Evolutionary conservation across 1,140 invertebrate genomes (phyloP).

Genomic region (Megathymus violae): DNA sequence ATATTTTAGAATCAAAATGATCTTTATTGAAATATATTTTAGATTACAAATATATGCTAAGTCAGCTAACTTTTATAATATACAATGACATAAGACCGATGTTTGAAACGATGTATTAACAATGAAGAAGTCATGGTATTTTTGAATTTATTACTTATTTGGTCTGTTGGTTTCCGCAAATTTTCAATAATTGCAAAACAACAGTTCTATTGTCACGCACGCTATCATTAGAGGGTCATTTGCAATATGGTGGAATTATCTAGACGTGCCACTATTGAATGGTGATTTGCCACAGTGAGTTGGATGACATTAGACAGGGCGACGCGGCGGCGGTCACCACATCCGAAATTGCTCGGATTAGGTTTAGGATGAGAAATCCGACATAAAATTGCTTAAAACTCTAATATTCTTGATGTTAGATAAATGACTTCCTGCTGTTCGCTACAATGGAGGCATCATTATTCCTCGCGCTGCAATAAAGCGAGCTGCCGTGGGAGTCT

Average conservation of each 20-base stretch:
- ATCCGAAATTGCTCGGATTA: conserved; percentile 77
- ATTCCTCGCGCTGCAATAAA: conserved; percentile 66
- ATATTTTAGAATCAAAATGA: no score
- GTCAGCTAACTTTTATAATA: no score
- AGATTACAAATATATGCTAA: no score
- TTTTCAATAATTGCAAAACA: conserved; percentile 2
- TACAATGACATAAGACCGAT: no score
- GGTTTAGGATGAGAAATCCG: conserved; percentile 79
- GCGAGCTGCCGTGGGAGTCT: conserved; percentile 73
- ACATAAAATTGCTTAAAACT: conserved; percentile 81
- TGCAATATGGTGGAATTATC: not conserved
- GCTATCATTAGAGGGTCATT: conserved; percentile 9
- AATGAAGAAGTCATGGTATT: not conserved
- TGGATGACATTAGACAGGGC: conserved; percentile 60
- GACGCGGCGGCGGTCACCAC: conserved; percentile 28
- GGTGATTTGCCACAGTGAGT: conserved; percentile 31
- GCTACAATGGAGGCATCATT: conserved; percentile 80
- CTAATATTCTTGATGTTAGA: conserved; percentile 83
- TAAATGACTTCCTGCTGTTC: conserved; percentile 81
- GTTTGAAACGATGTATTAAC: no score
- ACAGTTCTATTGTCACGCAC: conserved; percentile 12
- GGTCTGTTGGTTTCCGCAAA: conserved; percentile 15
- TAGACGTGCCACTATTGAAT: conserved; percentile 11
- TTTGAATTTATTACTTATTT: conserved; percentile 3
- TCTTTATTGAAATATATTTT: no score